Evolutionary conservation across 92 coral and sea anemone species (phyloP).

Genomic region (Virgularia gustaviana): DNA sequence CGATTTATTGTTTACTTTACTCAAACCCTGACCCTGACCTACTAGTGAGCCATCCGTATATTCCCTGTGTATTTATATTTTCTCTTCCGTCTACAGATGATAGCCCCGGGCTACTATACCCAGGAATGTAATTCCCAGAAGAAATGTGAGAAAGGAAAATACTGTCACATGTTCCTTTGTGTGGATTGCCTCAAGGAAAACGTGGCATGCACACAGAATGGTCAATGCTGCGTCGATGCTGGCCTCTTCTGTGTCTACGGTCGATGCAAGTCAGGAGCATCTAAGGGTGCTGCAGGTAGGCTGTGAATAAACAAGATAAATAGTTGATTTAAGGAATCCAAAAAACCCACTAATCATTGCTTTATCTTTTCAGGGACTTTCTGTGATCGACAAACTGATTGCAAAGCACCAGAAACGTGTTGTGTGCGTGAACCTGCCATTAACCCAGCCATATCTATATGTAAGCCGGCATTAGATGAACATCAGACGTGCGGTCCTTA

Average conservation of each 20-base stretch:
- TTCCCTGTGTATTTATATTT: neutral
- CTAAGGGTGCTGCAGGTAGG: conserved; percentile 37
- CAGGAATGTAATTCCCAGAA: conserved; percentile 98
- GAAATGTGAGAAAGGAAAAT: conserved; percentile 73
- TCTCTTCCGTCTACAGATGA: conserved; percentile 50
- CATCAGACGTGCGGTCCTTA: conserved; percentile 99
- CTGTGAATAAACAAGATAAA: neutral
- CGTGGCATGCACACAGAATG: conserved; percentile 99
- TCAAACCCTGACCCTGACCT: neutral
- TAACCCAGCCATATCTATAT: conserved; percentile 92
- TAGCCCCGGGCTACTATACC: conserved; percentile 93
- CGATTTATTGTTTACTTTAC: neutral
- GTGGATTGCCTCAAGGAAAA: conserved; percentile 97
- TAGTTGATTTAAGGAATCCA: neutral
- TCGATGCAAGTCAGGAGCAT: conserved; percentile 91
- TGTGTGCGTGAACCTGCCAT: conserved; percentile 99
- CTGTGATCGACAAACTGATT: conserved; percentile 96
- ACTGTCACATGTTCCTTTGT: conserved; percentile 98
- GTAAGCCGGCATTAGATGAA: conserved; percentile 93
- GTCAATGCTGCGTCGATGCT: conserved; percentile 87
- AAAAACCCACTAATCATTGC: neutral
- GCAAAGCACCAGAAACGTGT: conserved; percentile 85
- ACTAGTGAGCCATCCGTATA: neutral
- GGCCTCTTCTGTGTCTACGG: conserved; percentile 84
- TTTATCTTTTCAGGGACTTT: conserved; percentile 65